phyloP scores from a whole-genome alignment of 1,140 invertebrate genomes.

The Solenopsis invicta region DNA sequence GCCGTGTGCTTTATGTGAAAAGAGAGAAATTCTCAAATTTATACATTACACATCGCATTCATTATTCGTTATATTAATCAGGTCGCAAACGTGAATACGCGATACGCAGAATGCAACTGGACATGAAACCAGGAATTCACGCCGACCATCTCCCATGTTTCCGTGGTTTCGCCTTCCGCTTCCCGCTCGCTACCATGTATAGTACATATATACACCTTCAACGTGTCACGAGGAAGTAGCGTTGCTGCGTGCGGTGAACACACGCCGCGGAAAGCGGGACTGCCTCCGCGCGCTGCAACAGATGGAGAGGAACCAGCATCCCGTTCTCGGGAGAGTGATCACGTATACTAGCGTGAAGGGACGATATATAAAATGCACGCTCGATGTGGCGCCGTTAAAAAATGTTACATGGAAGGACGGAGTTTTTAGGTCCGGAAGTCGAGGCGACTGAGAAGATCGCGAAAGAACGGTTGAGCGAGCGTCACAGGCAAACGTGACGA shows the following conservation, averaged over 20 bases:
- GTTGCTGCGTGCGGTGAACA: slow-evolving; percentile 22
- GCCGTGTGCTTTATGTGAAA: neutral
- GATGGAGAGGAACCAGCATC: slow-evolving; percentile 45
- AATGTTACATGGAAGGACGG: slow-evolving; percentile 39
- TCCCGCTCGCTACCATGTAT: neutral
- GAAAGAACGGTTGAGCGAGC: neutral
- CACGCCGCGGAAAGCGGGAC: slow-evolving; percentile 26
- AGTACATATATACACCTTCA: slow-evolving; percentile 13
- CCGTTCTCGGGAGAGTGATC: slow-evolving; percentile 58
- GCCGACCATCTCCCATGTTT: slow-evolving; percentile 46
- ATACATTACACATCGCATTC: slow-evolving; percentile 12
- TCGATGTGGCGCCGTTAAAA: slow-evolving; percentile 45
- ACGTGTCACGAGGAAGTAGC: slow-evolving; percentile 53
- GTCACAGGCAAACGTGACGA: too few species aligned
- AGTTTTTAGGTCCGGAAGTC: slow-evolving; percentile 11
- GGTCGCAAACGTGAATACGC: slow-evolving; percentile 11
- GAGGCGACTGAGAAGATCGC: neutral
- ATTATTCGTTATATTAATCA: slow-evolving; percentile 58
- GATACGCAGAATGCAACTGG: neutral
- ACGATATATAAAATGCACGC: slow-evolving; percentile 37
- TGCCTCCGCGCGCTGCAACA: slow-evolving; percentile 37
- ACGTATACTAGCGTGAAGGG: neutral
- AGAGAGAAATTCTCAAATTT: slow-evolving; percentile 14
- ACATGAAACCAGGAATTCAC: slow-evolving; percentile 44
- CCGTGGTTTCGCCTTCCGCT: slow-evolving; percentile 40